Base-by-base conservation (phyloP, 2,113 vertebrate species). In the Columba janthina region DNA sequence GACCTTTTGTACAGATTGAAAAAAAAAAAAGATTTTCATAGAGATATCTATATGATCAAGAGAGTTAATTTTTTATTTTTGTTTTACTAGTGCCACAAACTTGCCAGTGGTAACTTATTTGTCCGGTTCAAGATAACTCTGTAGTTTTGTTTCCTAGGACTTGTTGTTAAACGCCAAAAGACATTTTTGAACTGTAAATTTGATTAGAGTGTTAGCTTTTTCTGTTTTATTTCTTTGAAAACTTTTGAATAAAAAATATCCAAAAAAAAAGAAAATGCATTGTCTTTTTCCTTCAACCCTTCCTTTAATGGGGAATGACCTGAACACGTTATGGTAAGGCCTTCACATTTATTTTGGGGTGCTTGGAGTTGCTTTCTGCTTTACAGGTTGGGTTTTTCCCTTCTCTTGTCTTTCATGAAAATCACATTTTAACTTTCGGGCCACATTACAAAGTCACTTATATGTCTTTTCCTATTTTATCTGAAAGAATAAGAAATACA, bases 1-100 rank as follows among this genome's bases (percentile, higher is more conserved):
- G 98, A 98, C 98, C 98, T 99, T 99, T 99, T 99, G 99, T 99
- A 99, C 99, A 99, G 98, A 99, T 98, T 98, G 98, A 98, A 98
- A 99, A 98, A 98, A 38, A 89, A 96, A 98, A 98, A 98, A 99
- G 98, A 99, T 99, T 99, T 99, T 99, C 98, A 99, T 99, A 99
- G 98, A 99, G 98, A 98, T 99, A 98, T 99, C 98, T 99, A 99
- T 99, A 99, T 98, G 98, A 98, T 98, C 98, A 98, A 99, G 98
- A 98, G 98, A 99, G 98, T 99, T 98, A 98, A 98, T 98, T 99
- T 99, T 98, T 98, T 98, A 98, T 98, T 98, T 98, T 98, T 98
- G 98, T 99, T 99, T 98, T 98, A 98, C 98, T 98, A 97, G 98
- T 99, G 99, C 99, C 99, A 99, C 99, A 98, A 95, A 98, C 98